A percentile compares a stretch with the other conserved stretches of the same genome.
Conservation (phyloP, 2,888 invertebrate species). For the Nineta flava region DNA sequence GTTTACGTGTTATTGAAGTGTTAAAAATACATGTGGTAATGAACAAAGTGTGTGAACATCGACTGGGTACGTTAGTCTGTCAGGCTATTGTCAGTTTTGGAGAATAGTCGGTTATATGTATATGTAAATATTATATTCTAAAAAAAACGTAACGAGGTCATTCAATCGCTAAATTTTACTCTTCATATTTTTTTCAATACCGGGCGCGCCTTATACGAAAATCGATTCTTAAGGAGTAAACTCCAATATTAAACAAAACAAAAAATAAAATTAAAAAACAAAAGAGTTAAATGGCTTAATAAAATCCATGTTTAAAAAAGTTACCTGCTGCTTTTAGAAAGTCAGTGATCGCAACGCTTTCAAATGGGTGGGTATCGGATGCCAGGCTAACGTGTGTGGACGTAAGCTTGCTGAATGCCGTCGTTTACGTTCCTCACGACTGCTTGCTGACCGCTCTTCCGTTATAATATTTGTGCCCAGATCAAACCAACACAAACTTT, state of each 20-base stretch:
- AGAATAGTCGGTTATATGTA: too few relatives aligned
- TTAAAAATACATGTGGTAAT: too few relatives aligned
- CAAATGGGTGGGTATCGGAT: conserved; percentile 23
- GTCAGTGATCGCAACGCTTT: conserved; percentile 7
- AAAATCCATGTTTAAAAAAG: not conserved
- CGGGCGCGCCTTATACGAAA: too few relatives aligned
- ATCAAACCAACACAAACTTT: conserved; percentile 30
- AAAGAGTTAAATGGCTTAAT: not conserved
- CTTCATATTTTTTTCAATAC: too few relatives aligned
- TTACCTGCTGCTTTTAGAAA: conserved; percentile 1
- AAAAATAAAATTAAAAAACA: not conserved
- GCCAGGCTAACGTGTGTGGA: conserved; percentile 17
- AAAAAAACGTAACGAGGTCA: too few relatives aligned
- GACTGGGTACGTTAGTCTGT: too few relatives aligned
- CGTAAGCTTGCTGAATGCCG: conserved; percentile 32
- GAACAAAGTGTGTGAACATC: too few relatives aligned
- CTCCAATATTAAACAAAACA: not conserved
- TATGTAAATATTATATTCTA: too few relatives aligned
- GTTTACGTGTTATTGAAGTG: too few relatives aligned
- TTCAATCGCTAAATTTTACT: too few relatives aligned
- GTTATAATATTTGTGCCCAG: conserved; percentile 14
- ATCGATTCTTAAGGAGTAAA: too few relatives aligned
- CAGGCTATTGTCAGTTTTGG: too few relatives aligned
- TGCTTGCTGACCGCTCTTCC: conserved; percentile 9
- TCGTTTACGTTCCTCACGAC: conserved; percentile 37